Conservation (phyloP, 2,797 vertebrate genomes). For the Prunella strophiata region DNA sequence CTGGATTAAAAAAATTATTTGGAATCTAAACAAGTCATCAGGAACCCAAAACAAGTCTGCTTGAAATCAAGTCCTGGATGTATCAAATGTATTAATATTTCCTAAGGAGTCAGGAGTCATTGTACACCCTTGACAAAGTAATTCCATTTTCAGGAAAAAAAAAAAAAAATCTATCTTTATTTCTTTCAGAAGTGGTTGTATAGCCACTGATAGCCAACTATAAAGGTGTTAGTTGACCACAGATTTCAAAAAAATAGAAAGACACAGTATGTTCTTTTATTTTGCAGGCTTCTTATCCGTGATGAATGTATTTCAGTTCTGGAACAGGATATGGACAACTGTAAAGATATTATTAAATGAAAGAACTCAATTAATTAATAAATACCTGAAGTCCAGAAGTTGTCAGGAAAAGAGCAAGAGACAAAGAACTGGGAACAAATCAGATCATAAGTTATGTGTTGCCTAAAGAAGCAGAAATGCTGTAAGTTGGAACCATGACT, state of each 20-base stretch:
- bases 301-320: not conserved
- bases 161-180: not conserved
- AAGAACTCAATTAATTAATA: not conserved
- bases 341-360: not conserved
- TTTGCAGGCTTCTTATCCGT: not conserved
- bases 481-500: not conserved
- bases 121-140: not conserved
- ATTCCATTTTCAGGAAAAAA: not conserved
- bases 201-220: not conserved
- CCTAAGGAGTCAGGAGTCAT: not conserved
- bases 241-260: not conserved
- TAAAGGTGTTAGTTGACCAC: not conserved
- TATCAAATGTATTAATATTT: not conserved
- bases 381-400: not conserved
- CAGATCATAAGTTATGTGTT: not conserved
- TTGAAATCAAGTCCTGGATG: not conserved
- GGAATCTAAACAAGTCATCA: not conserved
- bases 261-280: not conserved
- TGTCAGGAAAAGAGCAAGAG: not conserved
- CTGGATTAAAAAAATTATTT: not conserved
- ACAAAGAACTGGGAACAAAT: not conserved
- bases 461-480: not conserved
- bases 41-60: not conserved
- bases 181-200: not conserved
- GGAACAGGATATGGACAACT: not conserved